A percentile compares a stretch with the other conserved stretches of the same genome.
Conservation (phyloP, 1,140 invertebrate species). For the Steinernema khuongi region DNA sequence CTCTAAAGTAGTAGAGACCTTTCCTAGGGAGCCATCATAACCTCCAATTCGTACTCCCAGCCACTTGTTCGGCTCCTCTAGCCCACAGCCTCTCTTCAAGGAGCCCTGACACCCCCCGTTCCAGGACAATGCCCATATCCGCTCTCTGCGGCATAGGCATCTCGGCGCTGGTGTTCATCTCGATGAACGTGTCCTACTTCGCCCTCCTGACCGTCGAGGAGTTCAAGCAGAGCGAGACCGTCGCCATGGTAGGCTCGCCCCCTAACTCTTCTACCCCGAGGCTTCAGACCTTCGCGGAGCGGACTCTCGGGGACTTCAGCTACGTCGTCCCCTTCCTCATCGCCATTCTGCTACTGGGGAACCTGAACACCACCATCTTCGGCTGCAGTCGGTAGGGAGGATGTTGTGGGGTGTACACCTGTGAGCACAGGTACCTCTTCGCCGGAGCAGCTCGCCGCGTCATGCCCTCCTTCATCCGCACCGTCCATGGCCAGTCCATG, state of each 20-base stretch:
- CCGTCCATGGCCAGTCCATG: constrained; percentile 37
- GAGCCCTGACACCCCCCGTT: too few relatives aligned
- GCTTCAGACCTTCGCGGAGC: constrained; percentile 33
- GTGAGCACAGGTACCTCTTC: constrained; percentile 42
- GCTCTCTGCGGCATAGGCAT: constrained; percentile 42
- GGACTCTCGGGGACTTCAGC: constrained; percentile 41
- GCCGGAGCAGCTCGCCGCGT: constrained; percentile 39
- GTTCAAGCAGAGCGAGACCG: constrained; percentile 37
- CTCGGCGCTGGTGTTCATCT: constrained; percentile 40
- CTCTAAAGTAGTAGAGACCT: too few relatives aligned
- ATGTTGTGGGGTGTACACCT: neutral
- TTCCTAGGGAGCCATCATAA: too few relatives aligned
- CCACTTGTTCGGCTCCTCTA: too few relatives aligned
- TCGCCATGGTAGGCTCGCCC: constrained; percentile 36
- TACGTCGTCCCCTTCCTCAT: constrained; percentile 51
- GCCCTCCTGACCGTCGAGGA: constrained; percentile 43
- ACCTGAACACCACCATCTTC: constrained; percentile 51
- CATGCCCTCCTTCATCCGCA: constrained; percentile 38
- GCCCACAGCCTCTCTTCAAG: too few relatives aligned
- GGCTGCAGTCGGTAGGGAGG: constrained; percentile 33
- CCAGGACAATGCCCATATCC: constrained; percentile 44
- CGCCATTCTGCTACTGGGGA: constrained; percentile 46
- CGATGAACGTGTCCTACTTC: constrained; percentile 50
- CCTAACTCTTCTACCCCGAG: neutral
- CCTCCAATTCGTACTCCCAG: too few relatives aligned